phyloP scores from a whole-genome alignment of 2,797 vertebrate genomes.

The Bothrops alternatus region DNA sequence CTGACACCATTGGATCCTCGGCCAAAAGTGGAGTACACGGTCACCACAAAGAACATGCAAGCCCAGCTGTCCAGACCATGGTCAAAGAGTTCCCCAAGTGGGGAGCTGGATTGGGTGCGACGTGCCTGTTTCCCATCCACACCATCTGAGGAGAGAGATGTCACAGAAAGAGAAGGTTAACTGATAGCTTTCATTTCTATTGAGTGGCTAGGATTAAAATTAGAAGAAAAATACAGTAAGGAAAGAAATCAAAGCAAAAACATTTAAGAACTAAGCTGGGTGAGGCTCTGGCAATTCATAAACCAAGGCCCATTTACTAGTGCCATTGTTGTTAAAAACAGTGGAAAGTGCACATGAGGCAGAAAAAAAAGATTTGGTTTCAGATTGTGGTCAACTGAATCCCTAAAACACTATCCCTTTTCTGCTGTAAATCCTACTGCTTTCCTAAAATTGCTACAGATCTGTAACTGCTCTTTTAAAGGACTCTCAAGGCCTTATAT shows the following conservation, averaged over 20 bases:
- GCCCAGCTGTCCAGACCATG: slow-evolving; percentile 98
- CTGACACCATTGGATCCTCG: slow-evolving; percentile 84
- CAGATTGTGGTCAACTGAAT: not conserved
- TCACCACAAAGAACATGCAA: slow-evolving; percentile 92
- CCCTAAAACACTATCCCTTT: not conserved
- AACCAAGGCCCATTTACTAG: not conserved
- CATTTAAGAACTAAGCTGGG: not conserved
- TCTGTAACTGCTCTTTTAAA: too few species aligned
- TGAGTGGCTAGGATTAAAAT: not conserved
- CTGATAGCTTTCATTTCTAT: not conserved
- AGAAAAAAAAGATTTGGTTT: not conserved
- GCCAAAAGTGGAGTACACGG: slow-evolving; percentile 96
- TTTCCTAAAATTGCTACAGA: not conserved
- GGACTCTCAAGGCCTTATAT: too few species aligned
- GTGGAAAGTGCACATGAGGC: not conserved
- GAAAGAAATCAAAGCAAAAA: not conserved
- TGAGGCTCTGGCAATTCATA: not conserved
- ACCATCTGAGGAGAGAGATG: slow-evolving; percentile 79
- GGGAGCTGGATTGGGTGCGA: slow-evolving; percentile 93
- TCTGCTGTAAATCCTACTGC: not conserved
- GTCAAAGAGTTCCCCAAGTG: slow-evolving; percentile 95
- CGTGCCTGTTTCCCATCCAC: slow-evolving; percentile 97
- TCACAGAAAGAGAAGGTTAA: not conserved
- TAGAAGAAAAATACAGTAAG: not conserved
- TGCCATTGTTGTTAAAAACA: not conserved